Percentiles rank a stretch among this genome's conserved stretches.
Evolutionary conservation across 2,888 invertebrate species (phyloP).

Genomic region (Apodemia hepburni): DNA sequence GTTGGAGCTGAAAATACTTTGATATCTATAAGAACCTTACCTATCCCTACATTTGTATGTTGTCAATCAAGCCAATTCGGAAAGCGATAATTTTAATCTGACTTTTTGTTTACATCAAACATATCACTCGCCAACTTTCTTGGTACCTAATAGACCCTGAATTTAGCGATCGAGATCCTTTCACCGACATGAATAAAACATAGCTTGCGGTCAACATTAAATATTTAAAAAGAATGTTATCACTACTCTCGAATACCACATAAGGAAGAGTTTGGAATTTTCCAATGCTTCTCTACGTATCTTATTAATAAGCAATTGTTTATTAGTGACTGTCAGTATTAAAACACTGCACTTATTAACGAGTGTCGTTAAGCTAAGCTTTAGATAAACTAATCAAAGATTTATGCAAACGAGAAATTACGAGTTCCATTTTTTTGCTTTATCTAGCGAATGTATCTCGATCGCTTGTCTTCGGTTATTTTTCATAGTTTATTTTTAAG

Average conservation of each 20-base stretch:
- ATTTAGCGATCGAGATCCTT: conserved; percentile 2
- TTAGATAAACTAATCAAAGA: neutral
- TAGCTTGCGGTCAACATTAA: too few species aligned
- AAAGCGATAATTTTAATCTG: neutral
- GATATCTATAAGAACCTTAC: too few species aligned
- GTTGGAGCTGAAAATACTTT: too few species aligned
- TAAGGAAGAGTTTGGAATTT: too few species aligned
- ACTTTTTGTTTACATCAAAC: neutral
- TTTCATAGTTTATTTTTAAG: conserved; percentile 19
- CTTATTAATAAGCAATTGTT: neutral
- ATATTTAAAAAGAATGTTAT: too few species aligned
- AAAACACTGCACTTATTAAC: neutral
- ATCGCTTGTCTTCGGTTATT: conserved; percentile 14
- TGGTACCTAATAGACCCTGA: neutral
- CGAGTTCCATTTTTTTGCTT: neutral
- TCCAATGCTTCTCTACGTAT: neutral
- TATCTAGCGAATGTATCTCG: conserved; percentile 5
- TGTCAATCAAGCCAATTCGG: neutral
- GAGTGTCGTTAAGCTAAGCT: neutral
- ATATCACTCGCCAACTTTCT: conserved; percentile 8
- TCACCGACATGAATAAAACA: neutral
- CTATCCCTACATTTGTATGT: too few species aligned
- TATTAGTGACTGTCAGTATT: neutral
- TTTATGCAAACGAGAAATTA: neutral
- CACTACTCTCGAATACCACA: too few species aligned